phyloP scores from a whole-genome alignment of 2,797 vertebrate species.

The Dicrostonyx torquatus region DNA sequence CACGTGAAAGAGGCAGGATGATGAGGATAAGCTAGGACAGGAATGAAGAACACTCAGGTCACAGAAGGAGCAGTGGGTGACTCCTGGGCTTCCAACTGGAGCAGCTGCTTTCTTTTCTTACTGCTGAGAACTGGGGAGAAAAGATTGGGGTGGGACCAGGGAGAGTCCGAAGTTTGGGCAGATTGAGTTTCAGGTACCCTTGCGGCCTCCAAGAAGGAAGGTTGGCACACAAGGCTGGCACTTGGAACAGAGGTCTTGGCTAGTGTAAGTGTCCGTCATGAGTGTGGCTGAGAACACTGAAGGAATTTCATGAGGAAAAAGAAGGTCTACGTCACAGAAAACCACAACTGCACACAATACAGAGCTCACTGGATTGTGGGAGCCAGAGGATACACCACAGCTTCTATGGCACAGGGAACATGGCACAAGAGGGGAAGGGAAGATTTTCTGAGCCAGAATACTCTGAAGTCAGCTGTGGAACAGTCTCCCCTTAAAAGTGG shows the following conservation, averaged over 20 bases:
- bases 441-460: neutral
- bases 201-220: constrained; percentile 1
- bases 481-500: neutral
- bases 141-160: neutral
- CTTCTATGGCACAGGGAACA: neutral
- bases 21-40: neutral
- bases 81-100: neutral
- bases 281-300: neutral
- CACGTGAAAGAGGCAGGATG: neutral
- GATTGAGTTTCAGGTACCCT: neutral
- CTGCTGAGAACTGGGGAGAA: neutral
- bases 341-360: neutral
- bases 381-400: neutral
- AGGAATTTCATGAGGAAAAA: neutral
- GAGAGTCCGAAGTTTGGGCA: neutral
- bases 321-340: neutral
- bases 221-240: neutral
- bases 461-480: neutral
- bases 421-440: neutral
- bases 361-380: neutral
- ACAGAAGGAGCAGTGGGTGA: neutral
- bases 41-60: neutral
- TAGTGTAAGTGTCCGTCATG: neutral
- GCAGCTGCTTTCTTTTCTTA: neutral
- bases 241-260: neutral